These are phyloP conservation scores for Pseudoips prasinana DNA, from an alignment of 2,888 invertebrate species.

Conservation along the genomic window DNA sequence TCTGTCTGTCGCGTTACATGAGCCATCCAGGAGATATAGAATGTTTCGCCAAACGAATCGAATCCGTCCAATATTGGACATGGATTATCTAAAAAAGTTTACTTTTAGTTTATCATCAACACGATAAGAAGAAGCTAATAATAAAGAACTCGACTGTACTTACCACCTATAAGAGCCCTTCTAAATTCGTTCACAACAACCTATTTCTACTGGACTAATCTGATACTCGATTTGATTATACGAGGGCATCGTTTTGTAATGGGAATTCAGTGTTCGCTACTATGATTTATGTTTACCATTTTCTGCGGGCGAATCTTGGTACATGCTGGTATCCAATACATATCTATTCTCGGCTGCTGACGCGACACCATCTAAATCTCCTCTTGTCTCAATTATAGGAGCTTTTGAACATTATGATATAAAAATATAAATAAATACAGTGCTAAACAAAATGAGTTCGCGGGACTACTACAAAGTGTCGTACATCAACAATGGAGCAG, in stretches of 20 bases:
- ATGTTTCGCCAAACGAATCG: too few species aligned
- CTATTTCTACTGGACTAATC: conserved; percentile 49
- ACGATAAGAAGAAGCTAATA: too few species aligned
- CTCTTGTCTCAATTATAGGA: conserved; percentile 23
- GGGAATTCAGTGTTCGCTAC: conserved; percentile 28
- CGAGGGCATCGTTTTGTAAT: conserved; percentile 24
- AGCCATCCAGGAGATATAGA: too few species aligned
- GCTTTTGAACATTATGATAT: conserved; percentile 31
- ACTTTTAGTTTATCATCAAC: too few species aligned
- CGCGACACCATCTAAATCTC: conserved; percentile 32
- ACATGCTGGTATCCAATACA: conserved; percentile 60
- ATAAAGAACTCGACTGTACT: too few species aligned
- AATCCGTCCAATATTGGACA: too few species aligned
- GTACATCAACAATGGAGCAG: conserved; percentile 52
- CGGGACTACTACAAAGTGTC: conserved; percentile 72
- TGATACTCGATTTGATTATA: conserved; percentile 31
- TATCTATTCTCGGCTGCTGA: conserved; percentile 33
- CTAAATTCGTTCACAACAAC: conserved; percentile 51
- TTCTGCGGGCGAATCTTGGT: conserved; percentile 12
- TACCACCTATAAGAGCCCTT: conserved; percentile 53
- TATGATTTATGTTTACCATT: conserved; percentile 17
- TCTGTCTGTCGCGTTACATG: too few species aligned
- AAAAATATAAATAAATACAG: conserved; percentile 17
- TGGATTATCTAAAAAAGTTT: too few species aligned
- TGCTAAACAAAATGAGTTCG: conserved; percentile 57